These are phyloP conservation scores for Calyptommatus sinebrachiatus DNA, from an alignment of 2,113 vertebrate genomes.

Conservation along the genomic window DNA sequence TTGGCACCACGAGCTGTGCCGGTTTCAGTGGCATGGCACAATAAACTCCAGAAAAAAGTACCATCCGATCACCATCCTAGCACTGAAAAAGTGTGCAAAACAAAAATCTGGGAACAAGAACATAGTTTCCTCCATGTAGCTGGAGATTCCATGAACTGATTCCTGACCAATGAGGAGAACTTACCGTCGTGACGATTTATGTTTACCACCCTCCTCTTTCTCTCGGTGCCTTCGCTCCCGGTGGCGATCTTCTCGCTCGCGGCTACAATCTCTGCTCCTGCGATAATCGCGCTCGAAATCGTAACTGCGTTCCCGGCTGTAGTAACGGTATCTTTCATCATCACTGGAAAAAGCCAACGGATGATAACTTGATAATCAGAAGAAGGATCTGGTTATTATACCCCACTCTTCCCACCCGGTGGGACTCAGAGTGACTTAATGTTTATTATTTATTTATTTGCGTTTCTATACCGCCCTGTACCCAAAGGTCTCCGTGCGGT, in stretches of 20 bases:
- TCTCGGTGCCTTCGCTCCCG: slow-evolving; percentile 67
- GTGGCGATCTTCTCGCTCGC: slow-evolving; percentile 68
- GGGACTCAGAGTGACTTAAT: too few relatives aligned
- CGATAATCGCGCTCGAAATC: slow-evolving; percentile 71
- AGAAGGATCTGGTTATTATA: neutral
- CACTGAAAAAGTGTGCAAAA: too few relatives aligned
- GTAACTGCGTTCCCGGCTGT: slow-evolving; percentile 66
- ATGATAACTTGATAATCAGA: too few relatives aligned
- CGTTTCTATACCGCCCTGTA: too few relatives aligned
- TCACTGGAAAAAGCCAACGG: slow-evolving; percentile 35
- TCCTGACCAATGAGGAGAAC: neutral
- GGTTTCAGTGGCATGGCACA: too few relatives aligned
- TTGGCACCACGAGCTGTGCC: too few relatives aligned
- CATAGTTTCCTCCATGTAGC: neutral
- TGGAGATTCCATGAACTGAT: neutral
- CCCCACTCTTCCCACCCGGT: too few relatives aligned
- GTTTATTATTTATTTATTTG: too few relatives aligned
- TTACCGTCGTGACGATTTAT: slow-evolving; percentile 71
- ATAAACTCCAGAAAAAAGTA: too few relatives aligned
- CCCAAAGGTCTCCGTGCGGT: too few relatives aligned
- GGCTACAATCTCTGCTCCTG: slow-evolving; percentile 61
- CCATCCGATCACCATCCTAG: too few relatives aligned
- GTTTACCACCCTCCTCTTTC: slow-evolving; percentile 71
- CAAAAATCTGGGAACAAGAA: neutral
- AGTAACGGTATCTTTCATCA: slow-evolving; percentile 65